These are phyloP conservation scores for Tetragnatha versicolor DNA, from an alignment of 1,140 invertebrate genomes.

Conservation along the genomic window DNA sequence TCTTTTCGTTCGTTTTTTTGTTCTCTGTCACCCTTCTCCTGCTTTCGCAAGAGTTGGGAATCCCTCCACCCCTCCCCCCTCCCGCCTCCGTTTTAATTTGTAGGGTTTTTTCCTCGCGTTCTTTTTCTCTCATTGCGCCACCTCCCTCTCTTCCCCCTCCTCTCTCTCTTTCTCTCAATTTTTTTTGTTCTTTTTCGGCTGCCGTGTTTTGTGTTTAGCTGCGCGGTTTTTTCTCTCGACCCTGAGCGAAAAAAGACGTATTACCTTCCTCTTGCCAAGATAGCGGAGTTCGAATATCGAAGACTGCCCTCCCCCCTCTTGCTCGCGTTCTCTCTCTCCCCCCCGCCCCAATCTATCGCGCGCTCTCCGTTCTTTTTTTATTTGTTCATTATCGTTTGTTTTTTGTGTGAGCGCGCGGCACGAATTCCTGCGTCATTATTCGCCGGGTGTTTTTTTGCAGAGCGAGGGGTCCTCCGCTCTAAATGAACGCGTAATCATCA, in stretches of 20 bases:
- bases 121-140: neutral
- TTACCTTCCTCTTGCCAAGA: slow-evolving; percentile 35
- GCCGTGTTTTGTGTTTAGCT: slow-evolving; percentile 45
- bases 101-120: slow-evolving; percentile 27
- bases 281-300: slow-evolving; percentile 61
- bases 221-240: slow-evolving; percentile 36
- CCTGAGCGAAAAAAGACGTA: slow-evolving; percentile 35
- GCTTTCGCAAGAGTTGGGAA: slow-evolving; percentile 21
- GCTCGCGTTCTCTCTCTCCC: slow-evolving; percentile 11
- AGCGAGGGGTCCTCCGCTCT: slow-evolving; percentile 11
- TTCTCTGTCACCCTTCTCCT: slow-evolving; percentile 47
- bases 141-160: slow-evolving; percentile 1
- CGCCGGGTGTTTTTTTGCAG: neutral
- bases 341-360: neutral
- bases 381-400: neutral
- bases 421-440: slow-evolving; percentile 27
- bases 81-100: slow-evolving; percentile 41
- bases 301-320: slow-evolving; percentile 28
- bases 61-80: neutral
- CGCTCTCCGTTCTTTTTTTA: slow-evolving; percentile 1
- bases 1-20: slow-evolving; percentile 9
- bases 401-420: slow-evolving; percentile 21
- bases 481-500: slow-evolving; percentile 2
- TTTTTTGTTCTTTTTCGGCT: neutral
- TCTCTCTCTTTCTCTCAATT: neutral